Percentiles rank a stretch among this genome's conserved stretches.
phyloP scores from a whole-genome alignment of 2,888 invertebrate species.

The Conomelus anceps region DNA sequence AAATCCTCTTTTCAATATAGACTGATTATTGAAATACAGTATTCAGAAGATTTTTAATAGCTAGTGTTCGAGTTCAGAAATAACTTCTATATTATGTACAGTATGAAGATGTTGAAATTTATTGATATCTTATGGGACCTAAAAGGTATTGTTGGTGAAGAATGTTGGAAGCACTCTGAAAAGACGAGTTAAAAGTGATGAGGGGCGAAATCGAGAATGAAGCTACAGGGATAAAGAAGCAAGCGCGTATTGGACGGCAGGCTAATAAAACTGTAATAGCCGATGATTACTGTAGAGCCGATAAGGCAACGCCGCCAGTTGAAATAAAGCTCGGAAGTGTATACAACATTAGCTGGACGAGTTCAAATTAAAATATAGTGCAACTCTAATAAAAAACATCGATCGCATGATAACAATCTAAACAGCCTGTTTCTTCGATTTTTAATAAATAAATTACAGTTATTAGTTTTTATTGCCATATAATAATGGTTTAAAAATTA shows the following conservation, averaged over 20 bases:
- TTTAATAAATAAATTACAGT: not conserved
- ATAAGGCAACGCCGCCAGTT: not conserved
- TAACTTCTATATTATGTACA: no score
- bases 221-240: no score
- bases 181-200: not conserved
- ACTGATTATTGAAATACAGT: no score
- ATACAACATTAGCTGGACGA: not conserved
- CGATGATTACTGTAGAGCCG: not conserved
- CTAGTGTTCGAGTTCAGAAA: no score
- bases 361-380: not conserved
- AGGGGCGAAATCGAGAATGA: not conserved
- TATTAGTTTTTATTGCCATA: not conserved
- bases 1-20: no score
- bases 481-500: not conserved
- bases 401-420: not conserved
- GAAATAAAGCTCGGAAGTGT: not conserved
- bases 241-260: not conserved
- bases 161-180: not conserved
- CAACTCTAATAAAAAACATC: not conserved
- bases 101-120: no score
- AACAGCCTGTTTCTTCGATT: not conserved
- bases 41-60: no score
- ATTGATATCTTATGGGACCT: no score
- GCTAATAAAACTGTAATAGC: not conserved
- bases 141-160: not conserved